These are phyloP conservation scores for Geotrypetes seraphini DNA, from an alignment of 2,797 vertebrate species.

Conservation along the genomic window DNA sequence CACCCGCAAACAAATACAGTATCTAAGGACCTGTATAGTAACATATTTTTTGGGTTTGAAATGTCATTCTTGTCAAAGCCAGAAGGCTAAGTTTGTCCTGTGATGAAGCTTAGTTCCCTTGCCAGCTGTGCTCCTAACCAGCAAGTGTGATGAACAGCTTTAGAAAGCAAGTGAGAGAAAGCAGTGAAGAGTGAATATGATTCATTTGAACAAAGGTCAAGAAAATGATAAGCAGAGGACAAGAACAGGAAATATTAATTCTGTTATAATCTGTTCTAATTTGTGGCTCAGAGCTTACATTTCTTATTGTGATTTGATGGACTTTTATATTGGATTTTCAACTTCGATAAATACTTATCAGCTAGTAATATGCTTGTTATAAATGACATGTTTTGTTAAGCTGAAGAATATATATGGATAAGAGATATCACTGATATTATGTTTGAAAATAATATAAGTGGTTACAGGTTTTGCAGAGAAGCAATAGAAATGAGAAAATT, in stretches of 20 bases:
- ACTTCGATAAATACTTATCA: too few species aligned
- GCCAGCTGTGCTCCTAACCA: constrained; percentile 54
- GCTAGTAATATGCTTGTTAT: too few species aligned
- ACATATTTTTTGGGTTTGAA: constrained; percentile 27
- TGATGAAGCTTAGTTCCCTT: constrained; percentile 45
- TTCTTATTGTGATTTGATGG: too few species aligned
- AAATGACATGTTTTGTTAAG: too few species aligned
- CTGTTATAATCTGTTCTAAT: constrained; percentile 3
- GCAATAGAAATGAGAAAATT: too few species aligned
- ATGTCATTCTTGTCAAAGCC: constrained; percentile 48
- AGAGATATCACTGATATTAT: too few species aligned
- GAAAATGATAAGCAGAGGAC: constrained; percentile 25
- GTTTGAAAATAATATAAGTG: too few species aligned
- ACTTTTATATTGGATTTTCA: too few species aligned
- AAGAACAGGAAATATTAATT: constrained; percentile 15
- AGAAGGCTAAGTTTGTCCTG: constrained; percentile 53
- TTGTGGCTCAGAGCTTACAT: neutral
- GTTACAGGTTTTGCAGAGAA: too few species aligned
- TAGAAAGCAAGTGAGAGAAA: constrained; percentile 30
- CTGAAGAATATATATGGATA: too few species aligned
- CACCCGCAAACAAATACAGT: constrained; percentile 10
- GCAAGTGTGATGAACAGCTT: constrained; percentile 35
- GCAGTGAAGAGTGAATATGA: constrained; percentile 26
- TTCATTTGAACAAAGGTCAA: constrained; percentile 44
- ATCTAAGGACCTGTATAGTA: constrained; percentile 20